Base-by-base conservation (phyloP, 1,140 invertebrate species). In the Lethrus apterus region DNA sequence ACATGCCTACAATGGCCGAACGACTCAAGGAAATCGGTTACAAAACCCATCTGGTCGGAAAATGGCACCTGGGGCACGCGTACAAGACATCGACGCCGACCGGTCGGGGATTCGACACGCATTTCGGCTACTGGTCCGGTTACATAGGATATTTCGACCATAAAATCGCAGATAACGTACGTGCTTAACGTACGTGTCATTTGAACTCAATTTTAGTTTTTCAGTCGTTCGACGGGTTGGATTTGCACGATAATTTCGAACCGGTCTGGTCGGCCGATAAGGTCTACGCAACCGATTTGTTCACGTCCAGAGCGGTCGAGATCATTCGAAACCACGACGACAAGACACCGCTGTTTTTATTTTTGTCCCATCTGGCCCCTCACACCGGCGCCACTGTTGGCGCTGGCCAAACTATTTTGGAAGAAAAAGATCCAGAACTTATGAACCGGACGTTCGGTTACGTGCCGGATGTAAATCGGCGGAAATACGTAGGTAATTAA, bases 31-130 rank as follows among this genome's bases (percentile, higher is more conserved):
- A 80, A 14, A 62, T 78, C 0, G 89, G 89, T 0, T 96, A 94
- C 65, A 67, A 68, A 3, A 92, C 87, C 1, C 83, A 89, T 64
- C 74, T 87, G 23, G 75, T 95, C 15, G 92, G 92, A n/a, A 95
- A 96, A 69, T 93, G 90, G 90, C 89, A 93, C 58, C 70, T 90
- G 42, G 75, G 75, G 64, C 67, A 73, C 21, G 53, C 48, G 3
- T 52, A 56, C 38, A 54, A 46, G 30, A 41, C 43, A 4, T 47
- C 66, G 9, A 76, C 76, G 0, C 81, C 81, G 2, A 70, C 70
- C 0, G 51, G 64, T 40, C 67, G 78, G 13, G 81, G 81, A 1
- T 84, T 80, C 55, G 73, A 82, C 48, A 67, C 69, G 0, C 79
- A 81, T 59, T 76, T 73, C 50, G 81, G 81, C 1, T 83, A 83